These are phyloP conservation scores for Silvanus unidentatus DNA, from an alignment of 2,888 invertebrate species.

Conservation along the genomic window DNA sequence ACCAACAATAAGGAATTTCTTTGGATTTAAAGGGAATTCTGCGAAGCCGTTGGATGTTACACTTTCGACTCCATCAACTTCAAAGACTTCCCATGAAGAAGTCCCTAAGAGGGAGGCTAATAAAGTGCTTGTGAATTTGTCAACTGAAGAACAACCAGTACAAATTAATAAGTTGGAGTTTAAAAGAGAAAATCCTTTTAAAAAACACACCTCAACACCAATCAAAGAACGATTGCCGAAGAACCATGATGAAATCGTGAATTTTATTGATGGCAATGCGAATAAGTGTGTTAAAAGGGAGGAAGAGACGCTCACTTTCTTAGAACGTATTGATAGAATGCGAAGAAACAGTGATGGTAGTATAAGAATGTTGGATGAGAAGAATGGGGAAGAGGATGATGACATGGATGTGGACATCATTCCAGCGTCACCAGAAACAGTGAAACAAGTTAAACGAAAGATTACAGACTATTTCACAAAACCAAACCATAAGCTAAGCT, in stretches of 20 bases:
- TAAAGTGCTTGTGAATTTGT: no score
- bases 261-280: conserved; percentile 31
- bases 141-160: neutral
- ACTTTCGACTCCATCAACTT: conserved; percentile 15
- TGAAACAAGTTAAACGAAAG: no score
- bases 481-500: no score
- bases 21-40: conserved; percentile 13
- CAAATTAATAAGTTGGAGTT: conserved; percentile 8
- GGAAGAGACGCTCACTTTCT: conserved; percentile 19
- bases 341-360: conserved; percentile 9
- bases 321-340: conserved; percentile 22
- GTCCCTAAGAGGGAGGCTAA: neutral
- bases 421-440: no score
- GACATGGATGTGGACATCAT: conserved; percentile 19
- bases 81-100: conserved; percentile 2
- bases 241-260: conserved; percentile 26
- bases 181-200: conserved; percentile 11
- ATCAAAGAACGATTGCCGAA: conserved; percentile 22
- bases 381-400: conserved; percentile 11
- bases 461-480: no score
- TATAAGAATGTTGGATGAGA: conserved; percentile 1
- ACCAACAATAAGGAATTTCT: conserved; percentile 30
- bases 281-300: conserved; percentile 12
- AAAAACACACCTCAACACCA: no score
- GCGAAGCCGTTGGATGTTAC: conserved; percentile 14